phyloP scores from a whole-genome alignment of 2,888 invertebrate species.

The Caenorhabditis sp. region DNA sequence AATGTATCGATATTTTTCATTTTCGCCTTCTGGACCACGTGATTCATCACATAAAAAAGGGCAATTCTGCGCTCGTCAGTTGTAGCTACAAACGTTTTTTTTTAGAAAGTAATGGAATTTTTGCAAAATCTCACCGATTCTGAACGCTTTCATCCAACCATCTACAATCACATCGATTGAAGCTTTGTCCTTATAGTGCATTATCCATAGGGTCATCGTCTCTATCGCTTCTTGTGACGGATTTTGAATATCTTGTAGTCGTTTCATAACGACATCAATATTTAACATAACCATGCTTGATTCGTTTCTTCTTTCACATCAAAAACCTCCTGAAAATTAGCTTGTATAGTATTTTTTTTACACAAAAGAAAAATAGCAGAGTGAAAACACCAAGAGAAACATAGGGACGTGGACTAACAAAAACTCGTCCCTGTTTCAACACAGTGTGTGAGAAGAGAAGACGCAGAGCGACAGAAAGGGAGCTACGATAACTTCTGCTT shows the following conservation, averaged over 20 bases:
- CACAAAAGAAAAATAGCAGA: too few species aligned
- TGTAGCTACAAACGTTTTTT: conserved; percentile 26
- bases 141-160: conserved; percentile 63
- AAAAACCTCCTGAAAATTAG: too few species aligned
- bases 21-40: conserved; percentile 88
- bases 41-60: conserved; percentile 97
- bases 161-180: conserved; percentile 60
- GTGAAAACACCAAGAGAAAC: too few species aligned
- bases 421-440: too few species aligned
- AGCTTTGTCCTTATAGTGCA: conserved; percentile 62
- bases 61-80: conserved; percentile 76
- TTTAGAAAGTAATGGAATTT: too few species aligned
- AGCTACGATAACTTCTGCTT: too few species aligned
- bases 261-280: conserved; percentile 37
- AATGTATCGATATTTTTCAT: conserved; percentile 53
- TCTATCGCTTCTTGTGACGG: conserved; percentile 58
- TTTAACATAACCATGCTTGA: conserved; percentile 48
- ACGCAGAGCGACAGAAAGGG: too few species aligned
- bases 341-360: too few species aligned
- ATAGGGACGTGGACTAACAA: too few species aligned
- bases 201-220: conserved; percentile 63
- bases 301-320: conserved; percentile 2
- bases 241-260: conserved; percentile 37
- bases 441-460: too few species aligned
- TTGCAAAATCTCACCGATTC: conserved; percentile 48